phyloP scores from a whole-genome alignment of 1,140 invertebrate species.

The Papilio xuthus region DNA sequence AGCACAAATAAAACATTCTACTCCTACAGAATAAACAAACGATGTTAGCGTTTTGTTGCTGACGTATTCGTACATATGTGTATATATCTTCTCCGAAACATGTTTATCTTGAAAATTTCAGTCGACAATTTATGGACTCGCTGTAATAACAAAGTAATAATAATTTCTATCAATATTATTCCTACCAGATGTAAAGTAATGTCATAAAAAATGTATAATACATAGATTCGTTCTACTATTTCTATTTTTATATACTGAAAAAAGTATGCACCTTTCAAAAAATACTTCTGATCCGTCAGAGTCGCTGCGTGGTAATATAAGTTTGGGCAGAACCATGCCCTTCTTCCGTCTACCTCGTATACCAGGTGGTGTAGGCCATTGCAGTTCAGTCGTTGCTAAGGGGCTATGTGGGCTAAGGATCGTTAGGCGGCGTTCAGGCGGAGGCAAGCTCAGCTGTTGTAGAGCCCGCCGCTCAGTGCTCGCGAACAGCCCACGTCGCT shows the following conservation, averaged over 20 bases:
- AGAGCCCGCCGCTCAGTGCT: slow-evolving; percentile 83
- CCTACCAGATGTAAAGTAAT: background rate
- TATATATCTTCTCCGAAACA: slow-evolving; percentile 18
- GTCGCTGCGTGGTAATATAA: slow-evolving; percentile 87
- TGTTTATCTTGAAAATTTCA: slow-evolving; percentile 32
- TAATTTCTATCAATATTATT: background rate
- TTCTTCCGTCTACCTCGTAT: slow-evolving; percentile 86
- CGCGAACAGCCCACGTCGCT: slow-evolving; percentile 85
- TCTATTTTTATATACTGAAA: slow-evolving; percentile 25
- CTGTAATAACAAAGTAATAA: background rate
- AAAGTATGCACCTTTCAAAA: slow-evolving; percentile 79
- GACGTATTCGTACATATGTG: slow-evolving; percentile 5
- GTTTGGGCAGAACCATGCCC: slow-evolving; percentile 87
- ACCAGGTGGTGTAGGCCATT: slow-evolving; percentile 83
- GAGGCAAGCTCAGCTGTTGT: slow-evolving; percentile 86
- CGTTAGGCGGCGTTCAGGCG: slow-evolving; percentile 85
- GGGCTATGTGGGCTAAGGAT: slow-evolving; percentile 90
- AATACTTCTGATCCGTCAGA: slow-evolving; percentile 84
- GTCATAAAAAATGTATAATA: background rate
- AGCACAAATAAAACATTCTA: slow-evolving; percentile 34
- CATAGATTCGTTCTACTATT: background rate
- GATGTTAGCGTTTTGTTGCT: slow-evolving; percentile 33
- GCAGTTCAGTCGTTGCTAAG: slow-evolving; percentile 82
- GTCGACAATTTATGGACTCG: slow-evolving; percentile 17
- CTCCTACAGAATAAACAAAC: slow-evolving; percentile 31